Evolutionary conservation across 2,888 invertebrate species (phyloP), one percentile per base, ranked within the genome.

Genomic region (Patella caerulea): DNA sequence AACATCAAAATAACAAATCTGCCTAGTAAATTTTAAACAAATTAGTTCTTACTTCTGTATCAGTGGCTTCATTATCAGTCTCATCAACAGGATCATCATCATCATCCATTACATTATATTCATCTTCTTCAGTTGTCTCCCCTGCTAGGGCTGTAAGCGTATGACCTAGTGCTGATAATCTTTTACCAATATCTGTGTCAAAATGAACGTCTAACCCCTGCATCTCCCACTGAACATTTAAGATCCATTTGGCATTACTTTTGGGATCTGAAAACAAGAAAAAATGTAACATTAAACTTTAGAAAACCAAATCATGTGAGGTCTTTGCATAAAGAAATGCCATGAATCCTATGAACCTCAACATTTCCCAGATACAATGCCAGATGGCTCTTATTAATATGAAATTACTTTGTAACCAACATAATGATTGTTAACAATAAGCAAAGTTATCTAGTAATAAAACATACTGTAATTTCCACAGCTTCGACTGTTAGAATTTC

Each of bases 161-260:
- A 91, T 98, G 96, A 0, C 98, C 98, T 59, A 99, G 93, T 0
- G 98, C 96, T 0, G 98, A 97, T 52, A 99, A 93, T 89, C 98
- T 96, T 91, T 98, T 98, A 75, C 99, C 99, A 71, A 99, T 97
- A 91, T 96, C 97, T 0, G 97, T 96, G 92, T 98, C 98, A 77
- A 98, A 92, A 91, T 98, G 97, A 83, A 98, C 97, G 89, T 98
- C 98, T 12, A 98, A 97, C 74, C 99, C 99, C 91, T 98, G 97
- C 99, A 99, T 99, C 93, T 98, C 96, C 98, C 99, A 99, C 83
- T 97, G 96, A 0, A 99, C 98, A 92, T 98, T 98, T 78, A 99
- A 93, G 88, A 98, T 95, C 99, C 99, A 99, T 91, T 99, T 98
- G 3, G 99, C 98, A 92, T 98, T 92, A 73, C 87, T 86, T 72